These are phyloP conservation scores for Drosophila lacertosa DNA, from an alignment of 1,140 invertebrate species.

Conservation along the genomic window DNA sequence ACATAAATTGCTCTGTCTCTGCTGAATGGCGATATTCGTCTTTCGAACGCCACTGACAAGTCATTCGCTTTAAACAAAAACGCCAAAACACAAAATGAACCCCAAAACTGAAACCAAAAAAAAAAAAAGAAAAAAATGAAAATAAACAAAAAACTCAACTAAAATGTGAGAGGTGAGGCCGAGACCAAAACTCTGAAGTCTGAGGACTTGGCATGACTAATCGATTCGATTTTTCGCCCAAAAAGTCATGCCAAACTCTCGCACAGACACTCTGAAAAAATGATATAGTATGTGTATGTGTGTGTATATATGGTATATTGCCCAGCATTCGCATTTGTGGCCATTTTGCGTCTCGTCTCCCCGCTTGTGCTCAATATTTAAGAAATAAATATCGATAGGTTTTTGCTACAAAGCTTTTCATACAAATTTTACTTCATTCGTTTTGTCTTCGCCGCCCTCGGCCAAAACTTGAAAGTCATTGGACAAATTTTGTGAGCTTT, in stretches of 20 bases:
- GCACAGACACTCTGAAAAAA: slow-evolving; percentile 4
- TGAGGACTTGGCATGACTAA: slow-evolving; percentile 78
- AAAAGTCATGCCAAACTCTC: slow-evolving; percentile 64
- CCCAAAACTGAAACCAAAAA: slow-evolving; percentile 16
- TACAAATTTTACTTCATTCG: slow-evolving; percentile 21
- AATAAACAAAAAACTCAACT: slow-evolving; percentile 43
- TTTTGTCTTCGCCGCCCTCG: slow-evolving; percentile 30
- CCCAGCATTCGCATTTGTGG: slow-evolving; percentile 20
- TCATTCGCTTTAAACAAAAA: slow-evolving; percentile 61
- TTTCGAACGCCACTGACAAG: slow-evolving; percentile 53
- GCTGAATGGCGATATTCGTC: slow-evolving; percentile 56
- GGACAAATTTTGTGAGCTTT: slow-evolving; percentile 42
- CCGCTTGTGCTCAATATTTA: too few relatives aligned
- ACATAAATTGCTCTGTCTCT: slow-evolving; percentile 69
- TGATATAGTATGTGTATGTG: too few relatives aligned
- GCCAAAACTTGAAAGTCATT: slow-evolving; percentile 44
- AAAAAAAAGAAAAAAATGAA: slow-evolving; percentile 9
- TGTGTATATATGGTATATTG: slow-evolving; percentile 25
- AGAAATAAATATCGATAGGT: slow-evolving; percentile 44
- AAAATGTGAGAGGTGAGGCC: slow-evolving; percentile 51
- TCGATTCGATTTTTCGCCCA: slow-evolving; percentile 77
- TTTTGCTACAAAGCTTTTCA: slow-evolving; percentile 5
- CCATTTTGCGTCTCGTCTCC: slow-evolving; percentile 7
- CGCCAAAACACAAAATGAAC: slow-evolving; percentile 31
- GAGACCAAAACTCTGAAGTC: slow-evolving; percentile 16